Evolutionary conservation across 1,140 invertebrate species (phyloP).

Genomic region (Dinothrombium tinctorium): DNA sequence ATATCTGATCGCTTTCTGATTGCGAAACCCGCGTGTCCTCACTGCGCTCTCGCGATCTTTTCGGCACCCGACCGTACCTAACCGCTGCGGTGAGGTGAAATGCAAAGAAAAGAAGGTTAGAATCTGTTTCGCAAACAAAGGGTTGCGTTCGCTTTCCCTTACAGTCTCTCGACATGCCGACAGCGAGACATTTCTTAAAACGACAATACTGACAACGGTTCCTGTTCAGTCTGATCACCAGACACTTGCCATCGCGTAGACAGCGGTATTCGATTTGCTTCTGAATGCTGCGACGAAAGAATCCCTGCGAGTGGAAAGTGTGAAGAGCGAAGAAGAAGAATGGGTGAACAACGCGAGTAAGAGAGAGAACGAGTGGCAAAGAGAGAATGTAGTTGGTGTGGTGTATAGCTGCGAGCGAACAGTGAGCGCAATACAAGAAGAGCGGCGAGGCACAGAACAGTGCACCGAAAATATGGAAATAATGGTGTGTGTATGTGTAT

Average conservation of each 20-base stretch:
- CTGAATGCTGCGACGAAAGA: constrained; percentile 61
- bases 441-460: background rate
- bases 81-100: constrained; percentile 40
- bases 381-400: background rate
- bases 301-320: constrained; percentile 31
- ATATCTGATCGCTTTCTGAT: constrained; percentile 17
- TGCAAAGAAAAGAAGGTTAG: background rate
- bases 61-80: constrained; percentile 79
- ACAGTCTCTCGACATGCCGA: constrained; percentile 96
- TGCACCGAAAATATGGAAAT: background rate
- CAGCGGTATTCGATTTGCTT: constrained; percentile 96
- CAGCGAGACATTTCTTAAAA: constrained; percentile 91
- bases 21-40: constrained; percentile 25
- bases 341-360: too few relatives aligned
- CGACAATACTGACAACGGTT: constrained; percentile 95
- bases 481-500: background rate
- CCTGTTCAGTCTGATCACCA: constrained; percentile 80
- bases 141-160: too few relatives aligned
- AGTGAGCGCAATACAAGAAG: background rate
- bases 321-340: too few relatives aligned
- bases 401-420: background rate
- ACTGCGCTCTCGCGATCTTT: constrained; percentile 57
- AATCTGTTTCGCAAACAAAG: background rate
- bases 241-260: constrained; percentile 80
- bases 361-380: too few relatives aligned